Conservation (phyloP, 2,797 vertebrate species). For the Taeniopygia guttata region DNA sequence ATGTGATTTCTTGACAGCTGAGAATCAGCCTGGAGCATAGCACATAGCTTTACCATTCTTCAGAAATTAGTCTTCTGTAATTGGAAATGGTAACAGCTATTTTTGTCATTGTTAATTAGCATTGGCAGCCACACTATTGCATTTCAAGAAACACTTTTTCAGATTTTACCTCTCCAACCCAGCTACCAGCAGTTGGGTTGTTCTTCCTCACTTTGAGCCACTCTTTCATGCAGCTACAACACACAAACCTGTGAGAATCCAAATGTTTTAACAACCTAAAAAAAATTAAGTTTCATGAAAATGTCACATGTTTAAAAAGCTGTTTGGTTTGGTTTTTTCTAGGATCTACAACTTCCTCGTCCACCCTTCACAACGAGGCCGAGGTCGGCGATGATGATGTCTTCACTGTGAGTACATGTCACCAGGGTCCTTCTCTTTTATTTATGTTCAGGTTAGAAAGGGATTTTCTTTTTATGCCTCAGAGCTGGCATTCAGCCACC, state of each 20-base stretch:
- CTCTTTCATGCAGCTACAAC: accelerated
- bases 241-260: background rate
- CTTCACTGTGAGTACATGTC: conserved; percentile 89
- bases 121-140: background rate
- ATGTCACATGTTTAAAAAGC: background rate
- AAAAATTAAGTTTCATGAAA: background rate
- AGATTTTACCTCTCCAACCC: background rate
- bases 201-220: background rate
- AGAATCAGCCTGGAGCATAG: background rate
- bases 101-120: conserved; percentile 10
- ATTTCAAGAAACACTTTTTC: background rate
- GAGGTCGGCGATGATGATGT: conserved; percentile 98
- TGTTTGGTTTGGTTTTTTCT: background rate
- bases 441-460: background rate
- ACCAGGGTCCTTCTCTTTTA: background rate
- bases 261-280: background rate
- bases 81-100: background rate
- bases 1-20: background rate
- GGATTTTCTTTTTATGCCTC: background rate
- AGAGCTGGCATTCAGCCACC: background rate
- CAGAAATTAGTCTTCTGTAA: background rate
- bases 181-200: background rate
- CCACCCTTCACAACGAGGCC: conserved; percentile 95
- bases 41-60: background rate
- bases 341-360: conserved; percentile 98